Conservation (phyloP, 2,113 vertebrate genomes). For the Laterallus jamaicensis region DNA sequence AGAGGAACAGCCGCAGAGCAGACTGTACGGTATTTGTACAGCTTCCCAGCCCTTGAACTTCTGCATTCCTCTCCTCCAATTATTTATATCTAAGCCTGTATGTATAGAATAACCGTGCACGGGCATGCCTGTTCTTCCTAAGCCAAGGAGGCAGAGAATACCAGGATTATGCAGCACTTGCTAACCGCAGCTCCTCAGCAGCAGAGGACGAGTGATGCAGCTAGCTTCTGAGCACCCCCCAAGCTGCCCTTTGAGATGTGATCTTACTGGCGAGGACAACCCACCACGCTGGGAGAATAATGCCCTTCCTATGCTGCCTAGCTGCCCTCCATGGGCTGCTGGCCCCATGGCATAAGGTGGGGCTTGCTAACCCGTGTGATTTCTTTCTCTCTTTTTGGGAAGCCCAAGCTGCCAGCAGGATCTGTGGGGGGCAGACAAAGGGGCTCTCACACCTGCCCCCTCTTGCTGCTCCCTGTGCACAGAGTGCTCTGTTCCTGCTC, state of each 20-base stretch:
- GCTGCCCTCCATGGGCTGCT: not conserved
- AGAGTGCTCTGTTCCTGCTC: not conserved
- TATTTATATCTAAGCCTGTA: slow-evolving; percentile 43
- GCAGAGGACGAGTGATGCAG: not conserved
- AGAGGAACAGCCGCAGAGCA: not conserved
- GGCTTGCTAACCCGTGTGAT: not conserved
- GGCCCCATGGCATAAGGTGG: not conserved
- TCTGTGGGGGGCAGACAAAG: not conserved
- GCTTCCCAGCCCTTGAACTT: slow-evolving; percentile 31
- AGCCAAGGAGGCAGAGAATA: slow-evolving; percentile 16
- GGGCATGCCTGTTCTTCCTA: not conserved
- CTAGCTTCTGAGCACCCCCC: not conserved
- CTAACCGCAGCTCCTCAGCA: not conserved
- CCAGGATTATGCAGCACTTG: slow-evolving; percentile 41
- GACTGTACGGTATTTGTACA: not conserved
- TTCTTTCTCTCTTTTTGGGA: not conserved
- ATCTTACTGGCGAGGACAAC: not conserved
- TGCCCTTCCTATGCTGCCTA: not conserved
- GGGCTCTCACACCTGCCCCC: not conserved
- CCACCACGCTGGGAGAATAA: not conserved
- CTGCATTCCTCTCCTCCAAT: not conserved
- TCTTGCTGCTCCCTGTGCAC: not conserved
- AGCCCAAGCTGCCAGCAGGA: not conserved
- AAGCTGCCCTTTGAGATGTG: not conserved
- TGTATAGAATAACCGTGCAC: not conserved